Evolutionary conservation across 2,113 vertebrate species (phyloP), one percentile per base, ranked within the genome.

Genomic region (Chloropsis cyanopogon): DNA sequence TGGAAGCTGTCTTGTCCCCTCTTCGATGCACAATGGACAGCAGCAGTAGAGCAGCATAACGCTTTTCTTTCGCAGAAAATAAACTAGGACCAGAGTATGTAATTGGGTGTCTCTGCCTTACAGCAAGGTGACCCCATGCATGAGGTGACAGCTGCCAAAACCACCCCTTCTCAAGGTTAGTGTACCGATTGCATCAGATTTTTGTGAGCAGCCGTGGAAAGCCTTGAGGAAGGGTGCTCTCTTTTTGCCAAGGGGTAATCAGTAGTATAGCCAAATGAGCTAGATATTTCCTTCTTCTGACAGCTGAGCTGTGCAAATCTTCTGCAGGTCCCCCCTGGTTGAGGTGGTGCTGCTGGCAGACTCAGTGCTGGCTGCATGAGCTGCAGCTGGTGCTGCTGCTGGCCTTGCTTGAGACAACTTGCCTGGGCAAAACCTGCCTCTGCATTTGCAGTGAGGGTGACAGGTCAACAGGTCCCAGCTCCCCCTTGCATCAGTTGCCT

Each of bases 91-190:
- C 23, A 37, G 26, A 73, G 3, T 33, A 31, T 39, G 6, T 39
- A 66, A 33, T 13, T 42, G 29, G 3, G 4, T 0, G 0, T 47
- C 24, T 82, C 19, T 73, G 19, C 24, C 14, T 7, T 4, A 8
- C 9, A 17, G 23, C 29, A 11, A 88, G 31, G 11, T 76, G 41
- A 77, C 4, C 7, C 50, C 14, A 17, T 42, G 19, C 2, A 2
- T 37, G 24, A 89, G 4, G 14, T 52, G 21, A 44, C 29, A 80
- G 15, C 82, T 92, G 31, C 15, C 24, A 64, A 60, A 84, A 93
- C 39, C 0, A 0, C 7, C 14, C 4, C 4, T 87, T 79, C 26
- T 82, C 49, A 79, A 71, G 23, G 8, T 64, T 15, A 61, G 3
- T 0, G 0, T n/a, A 20, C 24, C 25, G 14, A 41, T 72, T 88